Percentiles rank a stretch among this genome's conserved stretches.
Conservation (phyloP, 2,797 vertebrate genomes). For the Borostomias antarcticus region DNA sequence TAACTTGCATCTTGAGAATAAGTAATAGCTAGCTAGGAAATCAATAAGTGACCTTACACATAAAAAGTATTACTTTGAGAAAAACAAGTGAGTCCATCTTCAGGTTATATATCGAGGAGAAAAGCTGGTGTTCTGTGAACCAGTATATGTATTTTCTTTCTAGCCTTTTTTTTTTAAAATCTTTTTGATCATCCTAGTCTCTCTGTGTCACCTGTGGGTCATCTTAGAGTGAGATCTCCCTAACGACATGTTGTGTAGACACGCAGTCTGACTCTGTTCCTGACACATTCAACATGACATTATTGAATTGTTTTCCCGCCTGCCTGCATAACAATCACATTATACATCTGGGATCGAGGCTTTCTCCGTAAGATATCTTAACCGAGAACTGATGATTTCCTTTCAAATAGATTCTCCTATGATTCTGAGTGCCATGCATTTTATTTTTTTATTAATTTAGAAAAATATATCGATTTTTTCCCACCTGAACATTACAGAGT, state of each 20-base stretch:
- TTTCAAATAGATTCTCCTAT: conserved; percentile 63
- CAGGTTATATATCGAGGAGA: background rate
- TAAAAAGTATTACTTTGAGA: background rate
- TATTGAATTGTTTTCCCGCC: conserved; percentile 39
- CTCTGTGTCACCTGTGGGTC: background rate
- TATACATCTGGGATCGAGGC: background rate
- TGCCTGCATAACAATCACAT: conserved; percentile 14
- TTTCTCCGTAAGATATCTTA: background rate
- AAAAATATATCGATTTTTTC: too few species aligned
- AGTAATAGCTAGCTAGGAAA: background rate
- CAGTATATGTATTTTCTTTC: background rate
- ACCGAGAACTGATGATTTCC: conserved; percentile 39
- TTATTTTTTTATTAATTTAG: conserved; percentile 62
- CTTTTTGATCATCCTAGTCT: background rate
- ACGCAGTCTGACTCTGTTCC: background rate
- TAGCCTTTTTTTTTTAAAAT: too few species aligned
- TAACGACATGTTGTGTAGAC: conserved; percentile 3
- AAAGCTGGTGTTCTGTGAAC: background rate
- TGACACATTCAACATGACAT: conserved; percentile 29
- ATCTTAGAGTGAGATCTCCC: conserved; percentile 5
- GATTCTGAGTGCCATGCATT: conserved; percentile 67
- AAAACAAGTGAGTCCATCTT: background rate
- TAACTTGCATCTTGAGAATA: background rate
- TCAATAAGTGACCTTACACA: background rate
- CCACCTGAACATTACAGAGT: too few species aligned